phyloP scores from a whole-genome alignment of 2,888 invertebrate genomes.

The Eupithecia pulchellata region DNA sequence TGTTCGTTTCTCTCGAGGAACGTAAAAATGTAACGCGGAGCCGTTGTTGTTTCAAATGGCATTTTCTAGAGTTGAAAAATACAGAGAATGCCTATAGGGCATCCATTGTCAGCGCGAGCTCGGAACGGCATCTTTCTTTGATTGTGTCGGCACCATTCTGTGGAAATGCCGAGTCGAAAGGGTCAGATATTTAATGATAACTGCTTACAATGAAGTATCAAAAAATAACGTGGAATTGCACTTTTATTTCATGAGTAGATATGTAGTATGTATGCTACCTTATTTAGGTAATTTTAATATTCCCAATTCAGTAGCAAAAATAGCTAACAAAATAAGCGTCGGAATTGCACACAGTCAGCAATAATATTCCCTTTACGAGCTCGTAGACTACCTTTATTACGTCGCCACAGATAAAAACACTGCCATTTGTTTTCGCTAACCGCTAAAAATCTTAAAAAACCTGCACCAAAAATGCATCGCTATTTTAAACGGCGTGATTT shows the following conservation, averaged over 20 bases:
- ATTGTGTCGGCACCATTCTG: constrained; percentile 1
- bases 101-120: constrained; percentile 24
- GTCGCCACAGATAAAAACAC: constrained; percentile 42
- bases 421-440: constrained; percentile 44
- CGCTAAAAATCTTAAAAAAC: constrained; percentile 43
- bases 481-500: constrained; percentile 49
- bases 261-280: too few relatives aligned
- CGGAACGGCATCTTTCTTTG: background rate
- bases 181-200: constrained; percentile 1
- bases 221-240: background rate
- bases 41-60: constrained; percentile 33
- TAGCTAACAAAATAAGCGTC: constrained; percentile 29
- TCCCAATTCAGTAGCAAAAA: constrained; percentile 31
- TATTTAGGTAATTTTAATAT: constrained; percentile 19
- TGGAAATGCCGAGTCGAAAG: background rate
- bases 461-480: constrained; percentile 54
- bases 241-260: background rate
- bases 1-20: constrained; percentile 39
- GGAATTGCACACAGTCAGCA: constrained; percentile 35
- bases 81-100: constrained; percentile 21
- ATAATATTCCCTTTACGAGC: constrained; percentile 45
- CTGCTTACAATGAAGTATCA: background rate
- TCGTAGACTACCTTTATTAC: constrained; percentile 46
- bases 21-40: constrained; percentile 28
- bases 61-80: constrained; percentile 34